Base-by-base conservation (phyloP, 1,140 invertebrate genomes). In the Brachionus koreanus region DNA sequence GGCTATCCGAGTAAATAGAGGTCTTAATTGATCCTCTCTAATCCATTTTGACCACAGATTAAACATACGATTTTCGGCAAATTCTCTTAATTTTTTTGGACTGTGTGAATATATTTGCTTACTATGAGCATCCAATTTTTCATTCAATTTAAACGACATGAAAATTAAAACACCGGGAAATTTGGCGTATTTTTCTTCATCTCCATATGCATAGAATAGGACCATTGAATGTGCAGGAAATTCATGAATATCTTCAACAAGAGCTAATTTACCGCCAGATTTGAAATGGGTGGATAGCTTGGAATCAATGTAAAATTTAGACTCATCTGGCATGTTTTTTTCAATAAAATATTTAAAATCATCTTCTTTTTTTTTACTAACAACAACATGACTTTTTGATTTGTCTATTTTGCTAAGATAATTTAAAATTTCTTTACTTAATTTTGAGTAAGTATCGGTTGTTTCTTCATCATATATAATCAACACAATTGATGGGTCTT, bases 141-240 rank as follows among this genome's bases (percentile, higher is more conserved):
- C 0, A 43, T 61, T 12, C 9, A 79, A 7, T 23, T 65, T 61
- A 7, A 79, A 19, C 4, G 76, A 61, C 76, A 79, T 79, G 23
- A 79, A 79, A 42, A 79, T 79, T 35, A 79, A 13, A 4, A 79
- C 29, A 19, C 76, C 76, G 2, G 76, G 76, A 79, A 61, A 61
- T 61, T 79, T 79, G 2, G 46, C 46, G n/a, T 61, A 29, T 10
- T 57, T 25, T 25, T 61, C 12, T 12, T 79, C 76, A 65, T 79
- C 76, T 23, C 76, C 76, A 52, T 79, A 79, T 63, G 76, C 16
- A 61, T 79, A 79, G 16, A 79, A 79, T n/a, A 79, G 29, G 10
- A 79, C 19, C 76, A 79, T 79, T 43, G 76, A 13, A 39, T 57
- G 35, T 2, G 76, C 76, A 19, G 25, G 76, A 29, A 79, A 37